Evolutionary conservation across 30 jellyfish, hydroid and myxozoan genomes (phyloP).

Genomic region (Clytia hemisphaerica): DNA sequence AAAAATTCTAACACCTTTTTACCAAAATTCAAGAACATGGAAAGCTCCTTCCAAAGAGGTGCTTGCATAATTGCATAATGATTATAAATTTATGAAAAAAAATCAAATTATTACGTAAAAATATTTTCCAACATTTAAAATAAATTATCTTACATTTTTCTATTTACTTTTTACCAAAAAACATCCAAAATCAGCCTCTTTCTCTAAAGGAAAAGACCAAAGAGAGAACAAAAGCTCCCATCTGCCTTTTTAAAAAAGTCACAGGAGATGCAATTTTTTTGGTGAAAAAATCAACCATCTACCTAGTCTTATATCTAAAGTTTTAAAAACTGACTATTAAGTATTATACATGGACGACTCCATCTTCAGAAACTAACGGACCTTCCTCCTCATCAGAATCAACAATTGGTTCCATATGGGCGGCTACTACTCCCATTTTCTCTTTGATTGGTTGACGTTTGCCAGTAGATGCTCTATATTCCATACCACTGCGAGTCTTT

Average conservation of each 20-base stretch:
- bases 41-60: background rate
- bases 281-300: background rate
- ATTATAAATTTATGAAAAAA: background rate
- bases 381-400: constrained; percentile 95
- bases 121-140: background rate
- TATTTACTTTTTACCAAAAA: too few species aligned
- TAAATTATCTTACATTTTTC: background rate
- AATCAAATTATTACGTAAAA: background rate
- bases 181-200: too few species aligned
- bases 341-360: constrained; percentile 79
- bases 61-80: background rate
- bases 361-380: constrained; percentile 60
- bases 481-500: constrained; percentile 34
- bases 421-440: background rate
- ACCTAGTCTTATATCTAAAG: background rate
- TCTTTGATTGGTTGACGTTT: constrained; percentile 38
- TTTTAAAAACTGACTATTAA: background rate
- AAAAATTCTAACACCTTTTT: too few species aligned
- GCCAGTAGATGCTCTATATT: constrained; percentile 31
- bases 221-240: background rate
- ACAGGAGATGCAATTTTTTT: background rate
- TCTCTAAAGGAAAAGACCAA: background rate
- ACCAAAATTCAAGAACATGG: background rate
- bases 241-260: background rate
- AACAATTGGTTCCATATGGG: constrained; percentile 8